phyloP scores from a whole-genome alignment of 1,140 invertebrate species.

The Stegodyphus dumicola region DNA sequence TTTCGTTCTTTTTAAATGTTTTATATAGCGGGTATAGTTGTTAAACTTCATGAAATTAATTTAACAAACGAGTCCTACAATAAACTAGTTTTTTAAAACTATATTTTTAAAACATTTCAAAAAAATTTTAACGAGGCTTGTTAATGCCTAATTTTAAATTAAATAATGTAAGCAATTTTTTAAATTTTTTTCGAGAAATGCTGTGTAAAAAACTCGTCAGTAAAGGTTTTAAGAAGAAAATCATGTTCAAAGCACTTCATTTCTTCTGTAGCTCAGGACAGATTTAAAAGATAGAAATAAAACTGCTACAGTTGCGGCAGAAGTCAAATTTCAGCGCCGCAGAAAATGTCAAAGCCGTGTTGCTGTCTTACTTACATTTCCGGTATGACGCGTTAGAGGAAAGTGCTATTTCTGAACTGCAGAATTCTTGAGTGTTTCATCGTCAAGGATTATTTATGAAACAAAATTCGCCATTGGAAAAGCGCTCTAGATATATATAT shows the following conservation, averaged over 20 bases:
- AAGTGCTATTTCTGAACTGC: constrained; percentile 19
- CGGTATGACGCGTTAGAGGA: constrained; percentile 30
- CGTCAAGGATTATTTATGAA: background rate
- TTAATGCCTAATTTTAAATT: too few relatives aligned
- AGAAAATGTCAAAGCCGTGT: background rate
- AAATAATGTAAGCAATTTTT: too few relatives aligned
- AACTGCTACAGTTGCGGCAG: background rate
- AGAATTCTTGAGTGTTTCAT: constrained; percentile 10
- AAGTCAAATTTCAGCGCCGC: background rate
- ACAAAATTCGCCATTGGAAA: background rate
- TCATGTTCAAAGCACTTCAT: background rate
- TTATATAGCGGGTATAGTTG: too few relatives aligned
- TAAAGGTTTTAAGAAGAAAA: too few relatives aligned
- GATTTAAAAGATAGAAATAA: background rate
- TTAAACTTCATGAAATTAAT: too few relatives aligned
- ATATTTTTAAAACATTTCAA: too few relatives aligned
- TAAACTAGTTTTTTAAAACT: too few relatives aligned
- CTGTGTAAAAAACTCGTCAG: too few relatives aligned
- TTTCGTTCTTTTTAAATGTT: too few relatives aligned
- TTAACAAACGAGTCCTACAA: too few relatives aligned
- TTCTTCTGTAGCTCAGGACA: background rate
- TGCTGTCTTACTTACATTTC: constrained; percentile 13
- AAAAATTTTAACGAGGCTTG: too few relatives aligned
- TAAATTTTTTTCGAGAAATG: too few relatives aligned
- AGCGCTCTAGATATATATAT: background rate